Percentiles rank a stretch among this genome's conserved stretches.
These are phyloP conservation scores for Heliconius erato DNA, from an alignment of 2,888 invertebrate species.

Conservation along the genomic window DNA sequence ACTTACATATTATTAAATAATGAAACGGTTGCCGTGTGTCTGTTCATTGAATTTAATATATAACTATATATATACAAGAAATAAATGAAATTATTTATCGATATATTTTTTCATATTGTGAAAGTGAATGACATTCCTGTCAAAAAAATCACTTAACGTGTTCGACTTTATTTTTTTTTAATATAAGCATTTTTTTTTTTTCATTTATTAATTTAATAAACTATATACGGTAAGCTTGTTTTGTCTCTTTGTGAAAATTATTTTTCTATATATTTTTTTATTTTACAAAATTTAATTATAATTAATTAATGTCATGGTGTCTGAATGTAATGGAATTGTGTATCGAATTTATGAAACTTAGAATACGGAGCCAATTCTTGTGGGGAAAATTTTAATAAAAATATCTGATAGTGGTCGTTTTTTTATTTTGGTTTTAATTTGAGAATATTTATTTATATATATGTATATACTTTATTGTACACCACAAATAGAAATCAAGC, in stretches of 20 bases:
- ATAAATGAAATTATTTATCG: neutral
- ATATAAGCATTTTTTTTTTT: neutral
- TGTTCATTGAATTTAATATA: constrained; percentile 8
- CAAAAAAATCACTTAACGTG: neutral
- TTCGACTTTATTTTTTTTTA: neutral
- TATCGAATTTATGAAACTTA: constrained; percentile 33
- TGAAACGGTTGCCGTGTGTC: neutral
- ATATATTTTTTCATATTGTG: neutral
- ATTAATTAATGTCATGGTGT: constrained; percentile 11
- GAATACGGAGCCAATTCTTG: constrained; percentile 19
- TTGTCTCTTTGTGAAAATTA: neutral
- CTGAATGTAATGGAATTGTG: constrained; percentile 29
- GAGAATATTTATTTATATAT: too few relatives aligned
- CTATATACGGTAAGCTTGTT: neutral
- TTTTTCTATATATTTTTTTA: constrained; percentile 2
- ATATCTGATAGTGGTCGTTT: constrained; percentile 11
- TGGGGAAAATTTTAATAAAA: constrained; percentile 31
- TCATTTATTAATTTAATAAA: neutral
- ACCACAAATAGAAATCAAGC: too few relatives aligned
- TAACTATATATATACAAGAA: neutral
- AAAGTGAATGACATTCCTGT: constrained; percentile 3
- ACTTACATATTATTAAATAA: constrained; percentile 7
- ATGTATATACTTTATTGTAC: too few relatives aligned
- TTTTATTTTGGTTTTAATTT: neutral
- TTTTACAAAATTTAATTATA: neutral